phyloP scores from a whole-genome alignment of 2,797 vertebrate genomes.

The Epinephelus coioides region DNA sequence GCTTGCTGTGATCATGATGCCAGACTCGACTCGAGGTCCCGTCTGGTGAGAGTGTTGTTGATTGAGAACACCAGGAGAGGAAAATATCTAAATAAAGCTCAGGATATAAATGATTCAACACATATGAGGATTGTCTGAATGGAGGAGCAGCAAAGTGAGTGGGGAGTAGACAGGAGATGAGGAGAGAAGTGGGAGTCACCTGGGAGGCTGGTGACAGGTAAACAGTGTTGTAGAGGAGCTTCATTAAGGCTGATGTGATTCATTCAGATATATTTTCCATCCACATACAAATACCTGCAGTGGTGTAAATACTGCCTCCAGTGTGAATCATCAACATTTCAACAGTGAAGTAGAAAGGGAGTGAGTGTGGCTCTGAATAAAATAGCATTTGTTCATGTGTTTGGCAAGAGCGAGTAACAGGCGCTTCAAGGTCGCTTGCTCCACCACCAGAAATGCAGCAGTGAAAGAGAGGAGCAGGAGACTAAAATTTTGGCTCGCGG shows the following conservation, averaged over 20 bases:
- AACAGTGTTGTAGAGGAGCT: constrained; percentile 1
- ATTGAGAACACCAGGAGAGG: constrained; percentile 41
- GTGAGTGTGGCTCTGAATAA: constrained; percentile 52
- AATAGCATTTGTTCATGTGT: constrained; percentile 53
- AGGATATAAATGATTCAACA: constrained; percentile 75
- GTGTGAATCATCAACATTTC: constrained; percentile 69
- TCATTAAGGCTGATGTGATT: constrained; percentile 49
- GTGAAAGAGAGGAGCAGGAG: constrained; percentile 42
- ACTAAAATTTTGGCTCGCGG: constrained; percentile 48
- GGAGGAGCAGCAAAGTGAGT: constrained; percentile 37
- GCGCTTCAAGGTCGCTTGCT: constrained; percentile 74
- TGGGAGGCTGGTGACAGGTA: constrained; percentile 54
- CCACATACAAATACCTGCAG: constrained; percentile 43
- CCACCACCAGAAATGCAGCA: constrained; percentile 46
- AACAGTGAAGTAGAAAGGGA: constrained; percentile 37
- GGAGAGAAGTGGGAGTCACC: constrained; percentile 33
- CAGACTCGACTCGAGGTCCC: not conserved
- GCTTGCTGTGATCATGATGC: not conserved
- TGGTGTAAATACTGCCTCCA: constrained; percentile 35
- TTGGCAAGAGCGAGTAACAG: constrained; percentile 47
- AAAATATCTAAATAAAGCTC: constrained; percentile 65
- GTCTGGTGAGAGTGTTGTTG: constrained; percentile 27
- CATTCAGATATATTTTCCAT: constrained; percentile 32
- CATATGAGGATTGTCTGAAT: constrained; percentile 50
- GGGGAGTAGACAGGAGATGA: not conserved